Evolutionary conservation across 2,888 invertebrate genomes (phyloP).

Genomic region (Lithophane leautieri): DNA sequence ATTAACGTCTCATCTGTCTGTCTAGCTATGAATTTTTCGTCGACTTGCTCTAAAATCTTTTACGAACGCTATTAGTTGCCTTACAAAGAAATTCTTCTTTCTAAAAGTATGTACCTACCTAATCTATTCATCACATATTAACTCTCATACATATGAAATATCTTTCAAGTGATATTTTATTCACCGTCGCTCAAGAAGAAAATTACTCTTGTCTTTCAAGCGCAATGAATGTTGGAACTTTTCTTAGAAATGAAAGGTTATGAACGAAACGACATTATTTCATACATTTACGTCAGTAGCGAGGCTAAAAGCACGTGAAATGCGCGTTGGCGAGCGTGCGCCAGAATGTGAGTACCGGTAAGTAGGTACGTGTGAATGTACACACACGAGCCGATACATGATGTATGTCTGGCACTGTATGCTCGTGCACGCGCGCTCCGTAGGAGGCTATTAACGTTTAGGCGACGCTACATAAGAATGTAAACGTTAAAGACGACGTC

Average conservation of each 20-base stretch:
- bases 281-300: slow-evolving; percentile 79
- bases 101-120: slow-evolving; percentile 23
- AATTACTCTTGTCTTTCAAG: slow-evolving; percentile 81
- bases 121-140: slow-evolving; percentile 61
- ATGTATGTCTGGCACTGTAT: slow-evolving; percentile 63
- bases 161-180: slow-evolving; percentile 78
- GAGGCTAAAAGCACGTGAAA: slow-evolving; percentile 86
- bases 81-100: slow-evolving; percentile 46
- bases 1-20: slow-evolving; percentile 60
- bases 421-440: slow-evolving; percentile 80
- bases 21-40: slow-evolving; percentile 42
- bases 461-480: slow-evolving; percentile 90
- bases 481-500: slow-evolving; percentile 90
- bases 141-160: slow-evolving; percentile 58
- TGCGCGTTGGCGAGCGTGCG: slow-evolving; percentile 73
- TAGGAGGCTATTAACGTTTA: slow-evolving; percentile 89
- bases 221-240: slow-evolving; percentile 77
- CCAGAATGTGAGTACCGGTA: slow-evolving; percentile 47
- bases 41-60: slow-evolving; percentile 51
- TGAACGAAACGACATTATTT: slow-evolving; percentile 82
- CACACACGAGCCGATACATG: slow-evolving; percentile 53
- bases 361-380: slow-evolving; percentile 60
- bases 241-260: slow-evolving; percentile 84
- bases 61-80: slow-evolving; percentile 47
- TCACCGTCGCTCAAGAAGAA: slow-evolving; percentile 74